Evolutionary conservation across 2,797 vertebrate genomes (phyloP).

Genomic region (Cygnus olor): DNA sequence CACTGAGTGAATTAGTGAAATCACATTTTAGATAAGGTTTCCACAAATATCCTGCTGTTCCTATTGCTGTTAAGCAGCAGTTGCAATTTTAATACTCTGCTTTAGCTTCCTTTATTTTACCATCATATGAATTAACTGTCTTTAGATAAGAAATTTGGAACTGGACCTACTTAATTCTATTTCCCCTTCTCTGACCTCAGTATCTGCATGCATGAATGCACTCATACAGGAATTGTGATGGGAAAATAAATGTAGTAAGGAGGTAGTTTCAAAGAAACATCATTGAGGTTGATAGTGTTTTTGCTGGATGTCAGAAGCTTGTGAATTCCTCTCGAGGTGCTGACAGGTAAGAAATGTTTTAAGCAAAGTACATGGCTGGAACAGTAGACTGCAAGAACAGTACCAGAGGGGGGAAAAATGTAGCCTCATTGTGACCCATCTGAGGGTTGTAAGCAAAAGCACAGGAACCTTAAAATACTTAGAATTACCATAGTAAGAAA

Average conservation of each 20-base stretch:
- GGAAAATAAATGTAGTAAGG: constrained; percentile 17
- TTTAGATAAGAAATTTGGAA: not conserved
- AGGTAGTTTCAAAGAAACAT: not conserved
- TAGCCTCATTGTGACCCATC: not conserved
- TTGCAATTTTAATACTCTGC: not conserved
- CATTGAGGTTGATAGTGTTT: not conserved
- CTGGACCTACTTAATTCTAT: not conserved
- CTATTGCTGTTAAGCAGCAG: not conserved
- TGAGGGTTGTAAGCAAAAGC: not conserved
- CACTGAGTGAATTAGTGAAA: not conserved
- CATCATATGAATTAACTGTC: not conserved
- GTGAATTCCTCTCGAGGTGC: constrained; percentile 5
- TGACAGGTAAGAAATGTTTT: not conserved
- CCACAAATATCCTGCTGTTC: not conserved
- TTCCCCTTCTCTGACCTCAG: not conserved
- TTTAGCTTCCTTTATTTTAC: not conserved
- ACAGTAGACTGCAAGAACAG: not conserved
- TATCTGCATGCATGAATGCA: constrained; percentile 42
- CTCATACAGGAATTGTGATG: not conserved
- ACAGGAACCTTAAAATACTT: not conserved
- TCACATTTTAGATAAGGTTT: not conserved
- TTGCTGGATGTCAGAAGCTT: not conserved
- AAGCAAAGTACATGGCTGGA: not conserved
- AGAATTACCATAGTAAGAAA: not conserved
- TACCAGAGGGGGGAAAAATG: not conserved